Evolutionary conservation across 2,797 vertebrate genomes (phyloP).

Genomic region (Sarcophilus harrisii): DNA sequence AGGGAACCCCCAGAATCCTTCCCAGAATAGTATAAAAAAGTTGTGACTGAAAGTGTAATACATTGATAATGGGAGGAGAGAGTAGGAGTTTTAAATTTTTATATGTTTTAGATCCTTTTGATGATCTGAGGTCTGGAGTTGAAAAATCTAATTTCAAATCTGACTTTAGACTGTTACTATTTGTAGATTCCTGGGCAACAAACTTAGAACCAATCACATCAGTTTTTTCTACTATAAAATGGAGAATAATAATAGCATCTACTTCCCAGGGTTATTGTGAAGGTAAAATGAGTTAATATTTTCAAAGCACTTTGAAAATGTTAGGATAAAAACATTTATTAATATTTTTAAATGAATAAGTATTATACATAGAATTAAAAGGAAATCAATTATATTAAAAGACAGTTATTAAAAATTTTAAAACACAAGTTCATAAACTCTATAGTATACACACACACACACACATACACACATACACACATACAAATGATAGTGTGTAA

Average conservation of each 20-base stretch:
- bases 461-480: too few relatives aligned
- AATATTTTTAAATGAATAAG: too few relatives aligned
- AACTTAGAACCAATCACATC: neutral
- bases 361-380: too few relatives aligned
- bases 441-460: neutral
- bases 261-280: neutral
- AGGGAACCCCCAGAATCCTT: too few relatives aligned
- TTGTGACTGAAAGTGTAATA: neutral
- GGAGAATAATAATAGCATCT: neutral
- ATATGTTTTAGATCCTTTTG: neutral
- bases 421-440: neutral
- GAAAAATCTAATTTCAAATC: neutral
- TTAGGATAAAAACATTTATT: too few relatives aligned
- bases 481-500: neutral
- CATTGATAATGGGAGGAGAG: neutral
- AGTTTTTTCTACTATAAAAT: neutral
- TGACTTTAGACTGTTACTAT: neutral
- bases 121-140: neutral
- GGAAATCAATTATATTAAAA: too few relatives aligned
- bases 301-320: too few relatives aligned
- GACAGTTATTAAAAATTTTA: neutral
- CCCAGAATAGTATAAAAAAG: neutral
- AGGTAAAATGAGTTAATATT: too few relatives aligned
- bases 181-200: neutral
- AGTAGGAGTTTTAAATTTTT: neutral